These are phyloP conservation scores for Platycheirus albimanus DNA, from an alignment of 2,888 invertebrate genomes.

Conservation along the genomic window DNA sequence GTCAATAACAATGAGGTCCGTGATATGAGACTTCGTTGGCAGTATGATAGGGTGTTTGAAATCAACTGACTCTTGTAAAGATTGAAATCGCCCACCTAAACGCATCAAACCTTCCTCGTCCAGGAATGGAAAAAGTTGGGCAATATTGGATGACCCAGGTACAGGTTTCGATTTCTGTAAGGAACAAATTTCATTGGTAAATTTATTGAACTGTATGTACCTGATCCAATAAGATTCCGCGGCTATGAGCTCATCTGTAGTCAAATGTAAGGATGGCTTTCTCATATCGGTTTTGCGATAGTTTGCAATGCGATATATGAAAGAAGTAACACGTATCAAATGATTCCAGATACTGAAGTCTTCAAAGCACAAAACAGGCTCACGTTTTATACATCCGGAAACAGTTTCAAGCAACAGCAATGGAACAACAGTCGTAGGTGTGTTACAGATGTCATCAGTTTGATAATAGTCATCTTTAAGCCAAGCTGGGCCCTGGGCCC, in stretches of 20 bases:
- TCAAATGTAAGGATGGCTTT: conserved; percentile 5
- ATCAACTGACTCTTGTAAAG: conserved; percentile 6
- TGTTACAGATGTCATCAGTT: neutral
- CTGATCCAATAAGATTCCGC: conserved; percentile 30
- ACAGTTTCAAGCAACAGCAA: conserved; percentile 1
- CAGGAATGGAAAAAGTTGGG: conserved; percentile 24
- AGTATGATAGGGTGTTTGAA: conserved; percentile 17
- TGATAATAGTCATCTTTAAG: conserved; percentile 9
- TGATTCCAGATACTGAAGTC: conserved; percentile 21
- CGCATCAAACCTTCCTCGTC: conserved; percentile 7
- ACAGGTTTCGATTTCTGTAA: conserved; percentile 28
- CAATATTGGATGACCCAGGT: conserved; percentile 20
- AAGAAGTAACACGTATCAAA: conserved; percentile 26
- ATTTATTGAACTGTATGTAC: conserved; percentile 29
- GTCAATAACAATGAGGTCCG: conserved; percentile 13
- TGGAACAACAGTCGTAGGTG: neutral
- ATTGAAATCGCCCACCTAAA: conserved; percentile 23
- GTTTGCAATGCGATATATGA: conserved; percentile 8
- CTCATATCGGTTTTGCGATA: conserved; percentile 5
- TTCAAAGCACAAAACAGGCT: conserved; percentile 17
- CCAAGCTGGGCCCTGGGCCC: conserved; percentile 17
- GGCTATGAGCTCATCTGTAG: conserved; percentile 16
- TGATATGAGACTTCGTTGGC: conserved; percentile 18
- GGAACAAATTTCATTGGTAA: conserved; percentile 22
- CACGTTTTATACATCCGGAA: too few species aligned